phyloP scores from a whole-genome alignment of 1,140 invertebrate genomes.

The Paraescarpia echinospica region DNA sequence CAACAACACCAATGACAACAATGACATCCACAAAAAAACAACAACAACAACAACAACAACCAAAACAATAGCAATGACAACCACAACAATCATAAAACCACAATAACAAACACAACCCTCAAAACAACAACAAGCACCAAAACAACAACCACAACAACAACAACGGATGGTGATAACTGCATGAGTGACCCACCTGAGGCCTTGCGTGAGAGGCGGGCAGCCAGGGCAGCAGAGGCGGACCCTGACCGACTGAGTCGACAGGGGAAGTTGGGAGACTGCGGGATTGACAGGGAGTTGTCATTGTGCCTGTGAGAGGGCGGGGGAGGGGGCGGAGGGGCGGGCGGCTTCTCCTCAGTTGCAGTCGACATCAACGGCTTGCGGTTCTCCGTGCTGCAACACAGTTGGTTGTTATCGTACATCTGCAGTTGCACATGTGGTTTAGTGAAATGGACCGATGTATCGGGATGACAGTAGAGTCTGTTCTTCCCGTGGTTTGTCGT shows the following conservation, averaged over 20 bases:
- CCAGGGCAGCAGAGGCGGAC: slow-evolving; percentile 26
- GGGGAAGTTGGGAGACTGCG: slow-evolving; percentile 32
- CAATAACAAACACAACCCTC: too few relatives aligned
- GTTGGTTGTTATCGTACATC: too few relatives aligned
- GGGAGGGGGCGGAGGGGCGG: not conserved
- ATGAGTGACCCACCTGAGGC: slow-evolving; percentile 16
- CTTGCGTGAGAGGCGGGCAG: slow-evolving; percentile 17
- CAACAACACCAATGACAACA: too few relatives aligned
- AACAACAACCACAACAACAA: too few relatives aligned
- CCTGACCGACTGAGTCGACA: slow-evolving; percentile 30
- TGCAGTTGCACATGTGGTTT: not conserved
- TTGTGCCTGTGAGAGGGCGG: not conserved
- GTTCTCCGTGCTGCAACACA: not conserved
- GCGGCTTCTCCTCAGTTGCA: not conserved
- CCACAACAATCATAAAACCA: too few relatives aligned
- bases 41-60: too few relatives aligned
- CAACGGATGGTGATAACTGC: too few relatives aligned
- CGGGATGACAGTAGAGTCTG: not conserved
- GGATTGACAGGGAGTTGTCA: slow-evolving; percentile 14
- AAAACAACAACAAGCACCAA: too few relatives aligned
- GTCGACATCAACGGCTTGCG: not conserved
- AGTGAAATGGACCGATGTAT: not conserved
- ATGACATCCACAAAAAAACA: too few relatives aligned
- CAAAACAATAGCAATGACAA: too few relatives aligned
- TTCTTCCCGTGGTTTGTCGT: not conserved